phyloP scores from a whole-genome alignment of 2,113 vertebrate species.

The Limanda limanda region DNA sequence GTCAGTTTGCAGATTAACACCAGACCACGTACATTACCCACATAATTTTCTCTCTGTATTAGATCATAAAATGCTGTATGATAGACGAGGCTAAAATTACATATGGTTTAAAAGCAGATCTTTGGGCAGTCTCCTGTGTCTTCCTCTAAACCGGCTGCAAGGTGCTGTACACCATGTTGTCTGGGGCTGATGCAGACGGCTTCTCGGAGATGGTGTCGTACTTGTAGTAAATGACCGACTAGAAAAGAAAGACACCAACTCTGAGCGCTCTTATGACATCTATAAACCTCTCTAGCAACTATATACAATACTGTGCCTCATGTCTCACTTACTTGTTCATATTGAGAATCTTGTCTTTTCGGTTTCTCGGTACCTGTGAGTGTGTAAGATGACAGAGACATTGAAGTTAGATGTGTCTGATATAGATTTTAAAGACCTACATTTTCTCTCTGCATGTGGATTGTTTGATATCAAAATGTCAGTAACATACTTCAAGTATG shows the following conservation, averaged over 20 bases:
- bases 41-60: too few relatives aligned
- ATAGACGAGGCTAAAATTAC: too few relatives aligned
- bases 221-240: slow-evolving; percentile 28
- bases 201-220: slow-evolving; percentile 43
- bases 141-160: slow-evolving; percentile 16
- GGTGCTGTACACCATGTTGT: slow-evolving; percentile 18
- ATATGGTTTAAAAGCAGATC: background rate
- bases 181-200: background rate
- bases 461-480: too few relatives aligned
- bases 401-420: too few relatives aligned
- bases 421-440: too few relatives aligned
- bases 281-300: background rate
- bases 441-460: too few relatives aligned
- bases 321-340: slow-evolving; percentile 11
- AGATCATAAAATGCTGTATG: too few relatives aligned
- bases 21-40: too few relatives aligned
- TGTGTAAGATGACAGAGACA: too few relatives aligned
- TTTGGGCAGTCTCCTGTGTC: background rate
- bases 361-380: background rate
- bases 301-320: background rate
- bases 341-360: accelerated
- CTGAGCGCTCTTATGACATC: background rate
- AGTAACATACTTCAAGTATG: background rate
- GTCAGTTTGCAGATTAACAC: too few relatives aligned
- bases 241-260: background rate